A percentile compares a stretch with the other conserved stretches of the same genome.
phyloP scores from a whole-genome alignment of 2,797 vertebrate genomes.

The Brotula barbata region DNA sequence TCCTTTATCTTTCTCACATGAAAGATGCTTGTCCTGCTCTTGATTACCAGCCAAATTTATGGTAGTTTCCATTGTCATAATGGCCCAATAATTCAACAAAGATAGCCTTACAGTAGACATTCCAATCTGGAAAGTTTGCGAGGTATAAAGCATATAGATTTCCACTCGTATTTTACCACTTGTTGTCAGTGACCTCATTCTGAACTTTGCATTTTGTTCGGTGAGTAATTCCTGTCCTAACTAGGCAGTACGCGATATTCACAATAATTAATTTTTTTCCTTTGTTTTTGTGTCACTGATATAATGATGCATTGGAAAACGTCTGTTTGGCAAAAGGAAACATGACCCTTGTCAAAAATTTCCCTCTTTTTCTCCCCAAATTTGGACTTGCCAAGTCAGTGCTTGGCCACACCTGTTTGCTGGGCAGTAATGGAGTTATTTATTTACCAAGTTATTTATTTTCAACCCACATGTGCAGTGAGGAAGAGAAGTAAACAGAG shows the following conservation, averaged over 20 bases:
- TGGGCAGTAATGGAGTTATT: too few species aligned
- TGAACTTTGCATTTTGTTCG: conserved; percentile 42
- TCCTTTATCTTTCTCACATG: conserved; percentile 40
- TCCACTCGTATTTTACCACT: conserved; percentile 16
- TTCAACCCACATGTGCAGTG: too few species aligned
- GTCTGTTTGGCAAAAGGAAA: too few species aligned
- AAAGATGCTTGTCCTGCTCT: conserved; percentile 47
- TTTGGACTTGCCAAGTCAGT: too few species aligned
- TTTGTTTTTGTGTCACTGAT: too few species aligned
- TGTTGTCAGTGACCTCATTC: conserved; percentile 28
- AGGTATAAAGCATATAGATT: conserved; percentile 33
- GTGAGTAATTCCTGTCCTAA: conserved; percentile 5
- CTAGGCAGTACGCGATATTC: conserved; percentile 22
- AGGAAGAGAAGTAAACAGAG: too few species aligned
- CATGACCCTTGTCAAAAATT: too few species aligned
- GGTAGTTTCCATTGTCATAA: conserved; percentile 40
- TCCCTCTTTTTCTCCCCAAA: too few species aligned
- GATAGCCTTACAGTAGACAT: conserved; percentile 38
- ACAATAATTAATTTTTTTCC: too few species aligned
- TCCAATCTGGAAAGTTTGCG: conserved; percentile 53
- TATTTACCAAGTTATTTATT: too few species aligned
- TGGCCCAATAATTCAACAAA: conserved; percentile 46
- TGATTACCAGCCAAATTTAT: conserved; percentile 56
- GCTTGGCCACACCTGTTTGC: too few species aligned
- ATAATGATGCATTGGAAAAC: too few species aligned